These are phyloP conservation scores for Sapajus apella DNA, from an alignment of 2,113 vertebrate genomes.

Conservation along the genomic window DNA sequence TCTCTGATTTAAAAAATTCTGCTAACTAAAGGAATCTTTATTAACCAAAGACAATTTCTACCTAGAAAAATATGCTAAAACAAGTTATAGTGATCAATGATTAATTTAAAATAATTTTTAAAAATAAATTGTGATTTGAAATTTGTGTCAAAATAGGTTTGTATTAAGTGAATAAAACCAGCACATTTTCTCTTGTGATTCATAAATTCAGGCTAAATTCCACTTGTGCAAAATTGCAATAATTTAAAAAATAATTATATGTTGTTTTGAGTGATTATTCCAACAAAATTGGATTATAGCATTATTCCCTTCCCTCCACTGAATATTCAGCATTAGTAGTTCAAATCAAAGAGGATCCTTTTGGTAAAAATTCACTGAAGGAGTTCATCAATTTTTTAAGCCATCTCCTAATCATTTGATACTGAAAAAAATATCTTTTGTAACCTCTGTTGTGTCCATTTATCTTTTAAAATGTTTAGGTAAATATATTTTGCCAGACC, in stretches of 20 bases:
- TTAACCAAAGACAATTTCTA: neutral
- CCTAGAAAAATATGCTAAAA: neutral
- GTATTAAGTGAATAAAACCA: slow-evolving; percentile 14
- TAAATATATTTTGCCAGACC: neutral
- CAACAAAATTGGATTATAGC: neutral
- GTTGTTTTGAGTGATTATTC: neutral
- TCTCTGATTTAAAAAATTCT: neutral
- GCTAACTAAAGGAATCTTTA: neutral
- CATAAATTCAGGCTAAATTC: neutral
- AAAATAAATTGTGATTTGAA: neutral
- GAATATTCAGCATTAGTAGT: neutral
- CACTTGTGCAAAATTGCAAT: neutral
- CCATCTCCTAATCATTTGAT: neutral
- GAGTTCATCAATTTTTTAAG: neutral
- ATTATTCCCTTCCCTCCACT: neutral
- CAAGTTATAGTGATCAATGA: neutral
- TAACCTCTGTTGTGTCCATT: neutral
- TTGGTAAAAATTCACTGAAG: neutral
- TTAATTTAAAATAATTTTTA: neutral
- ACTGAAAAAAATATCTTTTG: neutral
- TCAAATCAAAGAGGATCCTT: neutral
- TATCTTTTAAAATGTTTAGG: neutral
- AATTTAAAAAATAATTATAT: neutral
- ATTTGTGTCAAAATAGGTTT: neutral
- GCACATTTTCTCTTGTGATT: neutral